Evolutionary conservation across 2,113 vertebrate genomes (phyloP), one percentile per base, ranked within the genome.

Genomic region (Bufo bufo): DNA sequence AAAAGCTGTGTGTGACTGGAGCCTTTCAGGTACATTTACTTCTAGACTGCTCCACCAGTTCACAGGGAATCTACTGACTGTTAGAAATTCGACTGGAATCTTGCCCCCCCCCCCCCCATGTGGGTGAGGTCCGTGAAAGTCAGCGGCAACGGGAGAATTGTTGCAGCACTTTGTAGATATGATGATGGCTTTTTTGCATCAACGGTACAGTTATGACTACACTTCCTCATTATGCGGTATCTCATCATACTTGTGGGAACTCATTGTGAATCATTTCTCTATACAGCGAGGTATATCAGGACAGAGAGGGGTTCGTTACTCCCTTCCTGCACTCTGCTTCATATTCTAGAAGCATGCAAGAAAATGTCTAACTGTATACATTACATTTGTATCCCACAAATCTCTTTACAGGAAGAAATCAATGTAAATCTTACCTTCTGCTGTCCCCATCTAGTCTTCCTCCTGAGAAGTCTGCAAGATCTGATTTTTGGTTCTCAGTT

Each of bases 351-450:
- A 0, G 14, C 11, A 43, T 71, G 63, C n/a, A 66, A n/a, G 1
- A 23, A 66, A 66, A 23, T n/a, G 63, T 23, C 63, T 23, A 66
- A 23, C 6, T 23, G n/a, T 69, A 33, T 69, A 63, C 17, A 14
- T 33, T 33, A 5, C 52, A 71, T 71, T 45, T 72, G 11, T 43
- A 72, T 72, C 69, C 16, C 58, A 61, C 58, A 17, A 61, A 4
- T 0, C 58, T 61, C 4, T 61, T 61, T 7, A 2, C 16, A 63
- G 4, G 20, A 19, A 63, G 61, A 71, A 43, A 11, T 43, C 23
- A 71, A 71, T 71, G 49, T 50, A 77, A 50, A 52, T 77, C 45
- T 77, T 77, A 77, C 74, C 74, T 77, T 77, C 49, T 50, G 19
- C 17, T 77, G 16, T 20, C 10, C 6, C 45, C 45, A 17, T 50